Evolutionary conservation across 1,140 invertebrate genomes (phyloP), one percentile per base, ranked within the genome.

Genomic region (Anastatus disparis): DNA sequence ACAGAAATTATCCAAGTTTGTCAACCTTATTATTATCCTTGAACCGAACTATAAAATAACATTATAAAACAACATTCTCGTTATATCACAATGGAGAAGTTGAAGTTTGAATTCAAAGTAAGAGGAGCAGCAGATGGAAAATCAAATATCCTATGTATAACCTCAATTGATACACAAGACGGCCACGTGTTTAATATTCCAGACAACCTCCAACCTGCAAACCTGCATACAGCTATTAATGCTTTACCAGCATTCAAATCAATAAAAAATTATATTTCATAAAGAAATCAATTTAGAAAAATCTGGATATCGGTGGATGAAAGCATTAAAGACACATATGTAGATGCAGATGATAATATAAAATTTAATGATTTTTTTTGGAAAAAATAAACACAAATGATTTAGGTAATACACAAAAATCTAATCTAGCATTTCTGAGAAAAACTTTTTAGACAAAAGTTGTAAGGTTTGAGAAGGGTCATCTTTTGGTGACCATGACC

Each of bases 191-290:
- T 35, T 40, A 17, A 20, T 1, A 40, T 59, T 9, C 35, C 20
- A 17, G 13, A 46, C 9, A 13, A 62, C 2, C n/a, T 26, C 3
- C 38, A 62, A 62, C 22, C 38, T 26, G n/a, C n/a, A 15, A 4
- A 17, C 8, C 10, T 22, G 6, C 58, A 62, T 17, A 44, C 3
- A 46, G 40, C 12, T 4, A 26, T n/a, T 1, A 27, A 1, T 20
- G 22, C 35, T 1, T n/a, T 12, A n/a, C 2, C 29, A n/a, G 13
- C 22, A 27, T 62, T n/a, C n/a, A 12, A 13, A 6, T 27, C 24
- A 62, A n/a, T 62, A 46, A 62, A 62, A 62, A 59, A 59, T 52
- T 24, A 2, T 40, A 10, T 40, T 12, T 42, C 20, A 42, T 22
- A 42, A 42, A 59, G 58, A 29, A 2, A 40, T 7, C 20, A 46